Percentiles rank a stretch among this genome's conserved stretches.
phyloP scores from a whole-genome alignment of 2,113 vertebrate species.

The Gavia stellata region DNA sequence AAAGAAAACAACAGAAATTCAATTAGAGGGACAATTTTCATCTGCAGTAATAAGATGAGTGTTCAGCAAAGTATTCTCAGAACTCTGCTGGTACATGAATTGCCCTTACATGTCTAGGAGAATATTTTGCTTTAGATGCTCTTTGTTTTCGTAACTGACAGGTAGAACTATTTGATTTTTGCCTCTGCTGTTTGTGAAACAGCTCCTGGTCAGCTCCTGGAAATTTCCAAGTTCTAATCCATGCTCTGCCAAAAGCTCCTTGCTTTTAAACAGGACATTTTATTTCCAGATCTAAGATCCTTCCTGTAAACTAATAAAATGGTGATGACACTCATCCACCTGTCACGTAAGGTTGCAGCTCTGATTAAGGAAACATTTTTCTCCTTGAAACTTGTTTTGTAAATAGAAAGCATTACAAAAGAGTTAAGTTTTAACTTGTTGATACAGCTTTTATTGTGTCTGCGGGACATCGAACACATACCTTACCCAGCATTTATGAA shows the following conservation, averaged over 20 bases:
- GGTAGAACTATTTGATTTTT: background rate
- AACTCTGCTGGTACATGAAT: background rate
- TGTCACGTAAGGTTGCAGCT: background rate
- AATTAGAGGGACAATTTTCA: background rate
- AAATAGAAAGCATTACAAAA: background rate
- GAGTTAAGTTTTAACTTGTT: background rate
- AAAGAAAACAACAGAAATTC: background rate
- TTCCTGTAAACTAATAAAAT: background rate
- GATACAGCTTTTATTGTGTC: background rate
- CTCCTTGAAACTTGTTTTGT: background rate
- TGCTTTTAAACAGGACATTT: background rate
- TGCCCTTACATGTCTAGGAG: background rate
- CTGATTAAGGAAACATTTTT: background rate
- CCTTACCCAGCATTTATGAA: background rate
- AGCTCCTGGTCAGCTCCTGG: background rate
- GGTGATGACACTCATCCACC: background rate
- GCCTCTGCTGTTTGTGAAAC: background rate
- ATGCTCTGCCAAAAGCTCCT: background rate
- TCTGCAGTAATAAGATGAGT: background rate
- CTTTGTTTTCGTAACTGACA: background rate
- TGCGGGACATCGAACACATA: background rate
- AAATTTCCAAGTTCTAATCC: background rate
- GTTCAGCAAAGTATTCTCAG: background rate
- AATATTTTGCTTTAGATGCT: background rate
- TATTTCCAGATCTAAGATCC: background rate